Base-by-base conservation (phyloP, 2,113 vertebrate genomes). In the Willisornis vidua region DNA sequence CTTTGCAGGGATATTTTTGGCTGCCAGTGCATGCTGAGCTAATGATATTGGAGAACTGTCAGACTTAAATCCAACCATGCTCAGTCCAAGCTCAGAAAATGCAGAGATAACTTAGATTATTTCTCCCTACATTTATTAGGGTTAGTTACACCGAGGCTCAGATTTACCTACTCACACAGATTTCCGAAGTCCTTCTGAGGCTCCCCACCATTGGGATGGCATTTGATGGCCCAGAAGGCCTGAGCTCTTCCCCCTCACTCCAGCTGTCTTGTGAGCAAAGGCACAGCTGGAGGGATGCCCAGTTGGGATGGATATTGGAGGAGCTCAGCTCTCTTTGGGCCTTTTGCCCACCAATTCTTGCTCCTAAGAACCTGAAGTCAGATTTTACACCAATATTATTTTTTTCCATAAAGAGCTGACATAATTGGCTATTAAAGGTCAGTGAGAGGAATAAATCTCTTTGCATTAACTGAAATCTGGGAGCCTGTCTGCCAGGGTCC, bases 171-270 rank as follows among this genome's bases (percentile, higher is more conserved):
- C 24, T 76, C 29, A 70, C 14, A 8, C 23, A 52, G 72, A 26
- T 81, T 89, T 49, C 68, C 8, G 29, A 37, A 29, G 13, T 19
- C 52, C 22, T 67, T 45, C 1, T 2, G 45, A 65, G 15, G 10
- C 33, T 84, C 19, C 41, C 26, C 6, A 1, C 41, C 23, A 0
- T 19, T 5, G 0, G 39, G 41, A 19, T n/a, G 49, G 12, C 29
- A 22, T 74, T 39, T 49, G 61, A 4, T 29, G 55, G 17, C 45
- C 52, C 75, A 17, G 17, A 46, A 41, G 58, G 48, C 15, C n/a
- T 10, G 22, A 72, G 45, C 26, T 65, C 54, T 78, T 52, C 26
- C 48, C 10, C 20, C n/a, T 75, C 6, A 1, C 20, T 67, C 39
- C 62, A 59, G 45, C 62, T 39, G 23, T 46, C 48, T 1, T 59